A percentile compares a stretch with the other conserved stretches of the same genome.
These are phyloP conservation scores for Zosterops japonicus DNA, from an alignment of 2,113 vertebrate genomes.

Conservation along the genomic window DNA sequence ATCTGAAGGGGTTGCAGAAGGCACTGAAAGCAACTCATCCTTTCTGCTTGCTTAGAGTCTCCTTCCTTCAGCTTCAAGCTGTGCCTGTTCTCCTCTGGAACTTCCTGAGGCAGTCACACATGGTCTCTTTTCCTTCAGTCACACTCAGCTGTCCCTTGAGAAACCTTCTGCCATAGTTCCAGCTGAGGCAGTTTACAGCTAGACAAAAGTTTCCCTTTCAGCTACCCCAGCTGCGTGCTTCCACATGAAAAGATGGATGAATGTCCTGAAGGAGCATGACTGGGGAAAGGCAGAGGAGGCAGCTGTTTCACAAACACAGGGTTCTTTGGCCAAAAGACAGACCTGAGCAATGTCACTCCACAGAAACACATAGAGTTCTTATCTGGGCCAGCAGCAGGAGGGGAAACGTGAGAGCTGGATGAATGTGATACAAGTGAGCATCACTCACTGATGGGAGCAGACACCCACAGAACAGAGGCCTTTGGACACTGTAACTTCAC, in stretches of 20 bases:
- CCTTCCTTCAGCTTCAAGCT: neutral
- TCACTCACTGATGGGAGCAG: neutral
- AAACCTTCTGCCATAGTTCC: neutral
- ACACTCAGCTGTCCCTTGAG: accelerated
- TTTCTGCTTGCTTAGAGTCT: neutral
- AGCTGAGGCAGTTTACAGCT: neutral
- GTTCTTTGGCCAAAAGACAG: neutral
- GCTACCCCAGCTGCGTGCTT: neutral
- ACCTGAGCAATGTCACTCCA: neutral
- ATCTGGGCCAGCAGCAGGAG: neutral
- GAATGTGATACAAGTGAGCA: neutral
- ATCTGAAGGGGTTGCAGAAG: neutral
- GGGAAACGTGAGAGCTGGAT: neutral
- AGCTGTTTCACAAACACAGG: accelerated
- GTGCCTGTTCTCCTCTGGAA: neutral
- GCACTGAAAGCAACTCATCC: neutral
- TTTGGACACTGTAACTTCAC: neutral
- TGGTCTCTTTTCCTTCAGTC: neutral
- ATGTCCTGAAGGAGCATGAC: accelerated
- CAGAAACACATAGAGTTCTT: accelerated
- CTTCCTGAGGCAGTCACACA: neutral
- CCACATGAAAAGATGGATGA: neutral
- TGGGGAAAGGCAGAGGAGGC: neutral
- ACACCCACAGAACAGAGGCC: neutral
- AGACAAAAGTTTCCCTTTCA: neutral